Evolutionary conservation across 1,140 invertebrate genomes (phyloP).

Genomic region (Ips typographus): DNA sequence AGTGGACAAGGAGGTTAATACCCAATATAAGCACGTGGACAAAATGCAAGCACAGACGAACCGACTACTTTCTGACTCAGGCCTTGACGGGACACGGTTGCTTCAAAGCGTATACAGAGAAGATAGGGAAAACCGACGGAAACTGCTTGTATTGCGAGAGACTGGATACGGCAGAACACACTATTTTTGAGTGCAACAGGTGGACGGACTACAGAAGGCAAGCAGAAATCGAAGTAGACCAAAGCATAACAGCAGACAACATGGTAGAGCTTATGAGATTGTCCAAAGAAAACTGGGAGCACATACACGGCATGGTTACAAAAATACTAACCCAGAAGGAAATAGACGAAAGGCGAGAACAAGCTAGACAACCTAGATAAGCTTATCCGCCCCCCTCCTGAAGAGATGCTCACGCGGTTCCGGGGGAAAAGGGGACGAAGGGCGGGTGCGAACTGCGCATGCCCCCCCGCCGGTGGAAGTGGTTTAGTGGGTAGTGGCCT

Average conservation of each 20-base stretch:
- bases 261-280: constrained; percentile 5
- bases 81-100: constrained; percentile 36
- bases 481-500: no score
- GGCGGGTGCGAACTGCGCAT: no score
- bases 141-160: constrained; percentile 14
- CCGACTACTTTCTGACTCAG: constrained; percentile 38
- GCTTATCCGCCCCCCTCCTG: no score
- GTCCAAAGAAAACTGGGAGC: not conserved
- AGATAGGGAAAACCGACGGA: constrained; percentile 19
- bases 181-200: constrained; percentile 19
- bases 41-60: constrained; percentile 26
- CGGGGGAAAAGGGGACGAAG: no score
- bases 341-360: not conserved
- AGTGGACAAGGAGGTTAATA: constrained; percentile 40
- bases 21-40: constrained; percentile 35
- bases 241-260: not conserved
- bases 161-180: constrained; percentile 16
- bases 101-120: constrained; percentile 32
- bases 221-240: not conserved
- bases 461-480: no score
- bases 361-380: no score
- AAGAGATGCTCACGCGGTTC: no score
- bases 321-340: not conserved
- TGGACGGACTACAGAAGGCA: not conserved
- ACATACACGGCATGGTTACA: not conserved